Evolutionary conservation across 1,140 invertebrate species (phyloP), one percentile per base, ranked within the genome.

Genomic region (Bombyx mori): DNA sequence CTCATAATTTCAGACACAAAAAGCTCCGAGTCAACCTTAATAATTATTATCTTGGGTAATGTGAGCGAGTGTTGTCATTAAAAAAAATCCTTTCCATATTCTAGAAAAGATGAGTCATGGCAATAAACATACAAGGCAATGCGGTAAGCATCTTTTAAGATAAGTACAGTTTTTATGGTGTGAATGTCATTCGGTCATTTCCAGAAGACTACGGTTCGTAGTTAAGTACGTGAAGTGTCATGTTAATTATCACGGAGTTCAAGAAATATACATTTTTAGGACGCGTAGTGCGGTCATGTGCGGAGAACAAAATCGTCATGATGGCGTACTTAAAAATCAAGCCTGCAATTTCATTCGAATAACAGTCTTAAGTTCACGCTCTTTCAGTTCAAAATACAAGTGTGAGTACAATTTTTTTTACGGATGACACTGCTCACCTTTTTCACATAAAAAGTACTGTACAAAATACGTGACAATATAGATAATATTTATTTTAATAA

Each of bases 141-240:
- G 56, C 44, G 44, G 56, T 58, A 58, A 43, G 44, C 44, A 54
- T 56, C 58, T 54, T 42, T 45, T 54, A 44, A 54, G 45, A 68
- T 64, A 60, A 62, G 56, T 63, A 65, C 63, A 56, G 67, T 68
- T 73, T 69, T 68, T 65, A 70, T 66, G 68, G 66, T 69, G 64
- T 55, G 71, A 71, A 73, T 60, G 50, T 54, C 50, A 46, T 57
- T n/a, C 51, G 44, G 57, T 51, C 54, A 56, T 55, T 54, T 56
- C 54, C 44, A 44, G 57, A 54, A 58, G 50, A 54, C 53, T 42
- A 48, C 26, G 54, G 52, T n/a, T 49, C 22, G 22, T 57, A 22
- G 42, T 43, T 44, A 43, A 57, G 51, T 61, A 65, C 61, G 60
- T 62, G 59, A 62, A 71, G 42, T 54, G 57, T 58, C 45, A 42